phyloP scores from a whole-genome alignment of 2,888 invertebrate genomes.

The Rhimphoctona megacephalus region DNA sequence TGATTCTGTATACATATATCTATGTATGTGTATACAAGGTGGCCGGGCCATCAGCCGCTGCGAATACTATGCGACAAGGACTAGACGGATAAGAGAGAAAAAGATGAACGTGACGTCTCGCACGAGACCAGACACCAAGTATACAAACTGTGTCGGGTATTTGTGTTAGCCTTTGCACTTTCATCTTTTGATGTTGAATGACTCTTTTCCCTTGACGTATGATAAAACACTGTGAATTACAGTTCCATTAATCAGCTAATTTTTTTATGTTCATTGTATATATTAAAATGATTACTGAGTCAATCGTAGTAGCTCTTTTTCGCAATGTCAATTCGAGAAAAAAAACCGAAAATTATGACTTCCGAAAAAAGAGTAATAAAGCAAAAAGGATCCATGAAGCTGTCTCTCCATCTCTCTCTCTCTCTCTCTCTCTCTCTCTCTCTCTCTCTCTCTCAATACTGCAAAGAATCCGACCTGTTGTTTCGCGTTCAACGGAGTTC shows the following conservation, averaged over 20 bases:
- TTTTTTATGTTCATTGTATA: neutral
- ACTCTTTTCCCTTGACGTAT: neutral
- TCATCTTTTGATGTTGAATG: neutral
- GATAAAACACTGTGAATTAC: neutral
- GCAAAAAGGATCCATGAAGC: constrained; percentile 14
- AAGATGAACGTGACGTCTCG: constrained; percentile 39
- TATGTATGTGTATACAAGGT: constrained; percentile 13
- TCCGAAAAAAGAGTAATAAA: constrained; percentile 13
- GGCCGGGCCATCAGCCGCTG: constrained; percentile 43
- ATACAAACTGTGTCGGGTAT: constrained; percentile 59
- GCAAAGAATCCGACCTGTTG: constrained; percentile 68
- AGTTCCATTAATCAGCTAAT: neutral
- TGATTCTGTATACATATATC: constrained; percentile 24
- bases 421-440: neutral
- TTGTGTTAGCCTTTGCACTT: constrained; percentile 49
- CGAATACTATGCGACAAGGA: constrained; percentile 17
- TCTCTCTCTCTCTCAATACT: neutral
- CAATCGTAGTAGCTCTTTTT: constrained; percentile 15
- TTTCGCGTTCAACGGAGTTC: constrained; percentile 79
- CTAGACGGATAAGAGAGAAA: constrained; percentile 40
- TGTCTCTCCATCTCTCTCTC: too few species aligned
- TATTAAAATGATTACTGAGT: neutral
- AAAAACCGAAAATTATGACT: constrained; percentile 27
- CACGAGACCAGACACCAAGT: constrained; percentile 49
- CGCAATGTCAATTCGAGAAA: neutral